Evolutionary conservation across 2,113 vertebrate genomes (phyloP).

Genomic region (Pan paniscus): DNA sequence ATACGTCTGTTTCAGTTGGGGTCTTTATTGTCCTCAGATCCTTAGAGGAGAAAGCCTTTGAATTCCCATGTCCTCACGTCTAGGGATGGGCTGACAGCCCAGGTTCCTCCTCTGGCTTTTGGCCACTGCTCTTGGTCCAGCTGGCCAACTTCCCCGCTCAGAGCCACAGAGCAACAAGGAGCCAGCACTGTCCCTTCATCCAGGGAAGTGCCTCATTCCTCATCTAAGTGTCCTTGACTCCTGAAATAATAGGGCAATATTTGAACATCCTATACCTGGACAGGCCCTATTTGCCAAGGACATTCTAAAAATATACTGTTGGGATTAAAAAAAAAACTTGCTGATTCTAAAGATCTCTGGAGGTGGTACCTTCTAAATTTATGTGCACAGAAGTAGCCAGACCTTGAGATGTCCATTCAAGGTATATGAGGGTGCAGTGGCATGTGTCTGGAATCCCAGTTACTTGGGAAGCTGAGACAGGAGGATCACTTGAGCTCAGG

Average conservation of each 20-base stretch:
- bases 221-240: not conserved
- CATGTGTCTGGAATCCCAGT: not conserved
- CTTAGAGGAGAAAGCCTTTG: not conserved
- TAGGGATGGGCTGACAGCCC: not conserved
- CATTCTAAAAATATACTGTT: not conserved
- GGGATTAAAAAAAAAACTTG: not conserved
- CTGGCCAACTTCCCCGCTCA: conserved; percentile 48
- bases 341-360: not conserved
- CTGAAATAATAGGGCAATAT: not conserved
- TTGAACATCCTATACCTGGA: not conserved
- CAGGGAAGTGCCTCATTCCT: conserved; percentile 42
- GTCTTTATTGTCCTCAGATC: not conserved
- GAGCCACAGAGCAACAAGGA: conserved; percentile 7
- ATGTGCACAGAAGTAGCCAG: not conserved
- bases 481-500: not conserved
- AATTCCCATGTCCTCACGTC: not conserved
- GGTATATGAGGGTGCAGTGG: not conserved
- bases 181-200: not conserved
- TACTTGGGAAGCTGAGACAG: not conserved
- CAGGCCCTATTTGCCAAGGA: not conserved
- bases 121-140: not conserved
- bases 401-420: not conserved
- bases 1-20: not conserved
- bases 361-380: conserved; percentile 13
- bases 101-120: conserved; percentile 64